Evolutionary conservation across 2,888 invertebrate genomes (phyloP).

Genomic region (Tipula vernalis): DNA sequence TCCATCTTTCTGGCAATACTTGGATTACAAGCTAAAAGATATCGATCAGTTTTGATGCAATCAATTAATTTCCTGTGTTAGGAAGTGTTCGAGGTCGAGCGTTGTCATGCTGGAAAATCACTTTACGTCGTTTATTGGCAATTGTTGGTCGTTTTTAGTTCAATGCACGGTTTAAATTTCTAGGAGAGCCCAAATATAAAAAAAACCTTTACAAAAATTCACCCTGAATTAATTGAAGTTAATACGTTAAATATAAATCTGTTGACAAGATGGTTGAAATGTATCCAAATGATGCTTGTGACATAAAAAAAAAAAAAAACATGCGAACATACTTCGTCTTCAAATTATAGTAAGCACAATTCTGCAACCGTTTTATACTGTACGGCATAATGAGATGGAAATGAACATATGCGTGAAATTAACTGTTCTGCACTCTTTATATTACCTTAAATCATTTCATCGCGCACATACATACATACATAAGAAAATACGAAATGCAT

Average conservation of each 20-base stretch:
- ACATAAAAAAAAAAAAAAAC: neutral
- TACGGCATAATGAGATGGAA: neutral
- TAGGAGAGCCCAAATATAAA: no score
- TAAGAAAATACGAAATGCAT: neutral
- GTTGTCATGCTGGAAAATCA: no score
- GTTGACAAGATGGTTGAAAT: neutral
- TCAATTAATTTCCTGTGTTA: no score
- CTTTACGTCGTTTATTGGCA: no score
- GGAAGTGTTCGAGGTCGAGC: no score
- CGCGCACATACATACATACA: neutral
- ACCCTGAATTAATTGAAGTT: no score
- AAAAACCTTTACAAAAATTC: no score
- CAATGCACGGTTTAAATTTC: no score
- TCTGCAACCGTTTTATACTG: neutral
- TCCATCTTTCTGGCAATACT: no score
- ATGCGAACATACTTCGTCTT: neutral
- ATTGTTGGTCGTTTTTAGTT: no score
- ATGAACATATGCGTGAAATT: neutral
- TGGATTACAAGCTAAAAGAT: no score
- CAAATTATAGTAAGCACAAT: neutral
- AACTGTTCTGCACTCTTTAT: neutral
- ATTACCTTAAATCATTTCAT: neutral
- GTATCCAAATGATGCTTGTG: neutral
- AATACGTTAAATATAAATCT: neutral
- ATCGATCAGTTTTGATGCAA: no score